Evolutionary conservation across 2,888 invertebrate species (phyloP).

Genomic region (Invenusta paracnida): DNA sequence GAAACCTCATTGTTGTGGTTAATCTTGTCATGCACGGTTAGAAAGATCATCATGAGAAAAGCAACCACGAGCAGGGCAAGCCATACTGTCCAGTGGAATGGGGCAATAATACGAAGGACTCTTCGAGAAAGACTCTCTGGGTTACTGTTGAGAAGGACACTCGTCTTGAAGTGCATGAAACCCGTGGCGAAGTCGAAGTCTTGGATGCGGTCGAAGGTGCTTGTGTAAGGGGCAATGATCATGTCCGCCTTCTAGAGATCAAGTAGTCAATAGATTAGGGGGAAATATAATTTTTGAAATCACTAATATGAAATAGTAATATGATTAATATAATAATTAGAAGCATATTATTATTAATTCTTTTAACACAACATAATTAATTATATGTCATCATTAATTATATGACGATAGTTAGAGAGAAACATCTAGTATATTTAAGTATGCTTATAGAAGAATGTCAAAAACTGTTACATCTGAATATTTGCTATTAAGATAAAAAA

Average conservation of each 20-base stretch:
- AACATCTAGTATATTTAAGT: no score
- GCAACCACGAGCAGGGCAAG: neutral
- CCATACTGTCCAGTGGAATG: neutral
- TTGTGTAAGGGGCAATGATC: neutral
- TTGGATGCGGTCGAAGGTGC: neutral
- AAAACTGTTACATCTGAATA: no score
- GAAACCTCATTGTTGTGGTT: neutral
- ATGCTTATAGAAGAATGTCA: no score
- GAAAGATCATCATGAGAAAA: neutral
- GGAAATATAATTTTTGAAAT: no score
- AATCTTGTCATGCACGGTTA: neutral
- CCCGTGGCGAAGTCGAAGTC: neutral
- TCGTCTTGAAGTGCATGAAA: neutral
- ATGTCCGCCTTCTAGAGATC: neutral
- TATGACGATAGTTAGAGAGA: no score
- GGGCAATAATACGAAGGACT: neutral
- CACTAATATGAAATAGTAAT: no score
- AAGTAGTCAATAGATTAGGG: no score
- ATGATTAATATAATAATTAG: no score
- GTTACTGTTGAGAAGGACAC: neutral
- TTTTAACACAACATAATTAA: no score
- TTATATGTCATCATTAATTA: no score
- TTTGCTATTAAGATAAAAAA: no score
- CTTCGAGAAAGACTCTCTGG: neutral
- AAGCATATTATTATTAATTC: no score